Evolutionary conservation across 2,888 invertebrate genomes (phyloP), one percentile per base, ranked within the genome.

Genomic region (Leptopilina drosophilae): DNA sequence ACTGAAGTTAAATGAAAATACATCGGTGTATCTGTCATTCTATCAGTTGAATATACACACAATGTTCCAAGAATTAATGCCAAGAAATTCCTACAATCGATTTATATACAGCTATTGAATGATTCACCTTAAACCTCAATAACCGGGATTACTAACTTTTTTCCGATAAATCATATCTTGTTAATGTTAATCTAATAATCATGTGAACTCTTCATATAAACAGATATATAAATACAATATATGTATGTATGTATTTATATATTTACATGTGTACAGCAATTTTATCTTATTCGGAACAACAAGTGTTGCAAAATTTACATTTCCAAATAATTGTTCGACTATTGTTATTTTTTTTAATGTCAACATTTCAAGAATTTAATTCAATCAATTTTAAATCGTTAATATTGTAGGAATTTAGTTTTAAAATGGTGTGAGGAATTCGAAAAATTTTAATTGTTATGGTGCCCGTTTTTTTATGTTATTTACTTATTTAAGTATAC

Each of bases 71-170:
- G 73, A 73, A 73, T 26, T 33, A 56, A 56, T 33, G 33, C n/a
- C 73, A 33, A 73, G 73, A 73, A 73, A 73, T 73, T 73, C 73
- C 56, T 53, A n/a, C n/a, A 73, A 73, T 73, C 33, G n/a, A 73
- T 69, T 69, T n/a, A 12, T 20, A 20, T 46, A 46, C 46, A 67
- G 46, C 67, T 67, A 69, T 69, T 15, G 69, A 14, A 62, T 73
- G 73, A 73, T 33, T 73, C 73, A 73, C 73, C 5, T 1, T 73
- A 73, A 73, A 40, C 14, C 56, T 73, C 73, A 73, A 73, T n/a
- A 73, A 53, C 33, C 33, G 73, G 53, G 73, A 73, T 56, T 56
- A 73, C 2, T 8, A 56, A 14, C 56, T 56, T 73, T 69, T 53
- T 56, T 33, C 14, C 56, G 56, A 73, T 56, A 33, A 73, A 56